Percentiles rank a stretch among this genome's conserved stretches.
phyloP scores from a whole-genome alignment of 2,113 vertebrate genomes.

The Deroptyus accipitrinus region DNA sequence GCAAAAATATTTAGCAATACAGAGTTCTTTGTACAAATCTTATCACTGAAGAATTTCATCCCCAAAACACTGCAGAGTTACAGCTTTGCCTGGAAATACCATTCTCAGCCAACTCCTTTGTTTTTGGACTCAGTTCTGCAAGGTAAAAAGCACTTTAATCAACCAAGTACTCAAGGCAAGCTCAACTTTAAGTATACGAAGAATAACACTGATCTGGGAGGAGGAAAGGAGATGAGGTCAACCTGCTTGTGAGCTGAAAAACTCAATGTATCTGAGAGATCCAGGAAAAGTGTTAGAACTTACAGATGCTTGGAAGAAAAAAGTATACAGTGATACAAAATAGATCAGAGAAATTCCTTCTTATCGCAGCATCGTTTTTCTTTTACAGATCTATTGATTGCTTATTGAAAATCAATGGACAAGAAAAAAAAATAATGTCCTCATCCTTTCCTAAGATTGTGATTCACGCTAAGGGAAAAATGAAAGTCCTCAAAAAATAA shows the following conservation, averaged over 20 bases:
- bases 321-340: accelerated
- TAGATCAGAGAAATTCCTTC: background rate
- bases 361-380: background rate
- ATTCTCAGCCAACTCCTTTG: background rate
- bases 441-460: background rate
- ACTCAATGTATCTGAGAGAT: background rate
- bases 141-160: background rate
- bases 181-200: background rate
- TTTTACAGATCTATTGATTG: background rate
- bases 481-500: background rate
- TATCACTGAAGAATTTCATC: background rate
- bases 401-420: background rate
- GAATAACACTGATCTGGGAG: background rate
- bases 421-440: background rate
- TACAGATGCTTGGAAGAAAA: background rate
- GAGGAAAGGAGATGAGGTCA: background rate
- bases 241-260: background rate
- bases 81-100: background rate
- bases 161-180: background rate
- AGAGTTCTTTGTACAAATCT: background rate
- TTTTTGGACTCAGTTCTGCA: background rate
- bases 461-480: background rate
- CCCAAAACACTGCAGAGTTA: background rate
- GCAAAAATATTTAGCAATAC: background rate
- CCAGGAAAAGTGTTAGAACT: background rate